Conservation (phyloP, 2,113 vertebrate genomes). For the Capreolus pygargus region DNA sequence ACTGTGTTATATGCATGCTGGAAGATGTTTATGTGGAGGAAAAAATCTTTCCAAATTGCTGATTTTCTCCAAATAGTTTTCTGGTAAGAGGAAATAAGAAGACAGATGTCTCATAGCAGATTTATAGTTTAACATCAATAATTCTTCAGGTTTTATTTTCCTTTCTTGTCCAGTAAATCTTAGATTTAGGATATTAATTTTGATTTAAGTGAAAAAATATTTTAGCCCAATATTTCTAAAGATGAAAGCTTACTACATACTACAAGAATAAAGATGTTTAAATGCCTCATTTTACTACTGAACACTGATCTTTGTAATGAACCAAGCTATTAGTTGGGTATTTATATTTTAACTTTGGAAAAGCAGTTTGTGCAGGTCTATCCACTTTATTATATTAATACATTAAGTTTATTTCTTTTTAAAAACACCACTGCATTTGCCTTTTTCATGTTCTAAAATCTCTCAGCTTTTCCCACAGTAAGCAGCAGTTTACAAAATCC, state of each 20-base stretch:
- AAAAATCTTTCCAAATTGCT: background rate
- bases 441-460: background rate
- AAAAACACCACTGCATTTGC: background rate
- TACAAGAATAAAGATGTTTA: background rate
- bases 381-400: background rate
- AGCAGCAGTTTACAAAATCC: background rate
- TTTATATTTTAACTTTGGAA: background rate
- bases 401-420: background rate
- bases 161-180: constrained; percentile 13
- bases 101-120: background rate
- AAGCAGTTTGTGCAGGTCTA: background rate
- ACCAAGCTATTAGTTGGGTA: background rate
- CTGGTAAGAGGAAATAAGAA: background rate
- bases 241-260: background rate
- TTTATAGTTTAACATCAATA: background rate
- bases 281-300: background rate
- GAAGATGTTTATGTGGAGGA: background rate
- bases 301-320: background rate
- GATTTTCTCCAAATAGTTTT: background rate
- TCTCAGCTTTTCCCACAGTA: background rate
- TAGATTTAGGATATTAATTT: background rate
- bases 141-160: background rate
- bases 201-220: background rate
- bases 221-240: background rate
- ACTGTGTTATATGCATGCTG: background rate